phyloP scores from a whole-genome alignment of 2,797 vertebrate genomes.

The Pseudochromis fuscus region DNA sequence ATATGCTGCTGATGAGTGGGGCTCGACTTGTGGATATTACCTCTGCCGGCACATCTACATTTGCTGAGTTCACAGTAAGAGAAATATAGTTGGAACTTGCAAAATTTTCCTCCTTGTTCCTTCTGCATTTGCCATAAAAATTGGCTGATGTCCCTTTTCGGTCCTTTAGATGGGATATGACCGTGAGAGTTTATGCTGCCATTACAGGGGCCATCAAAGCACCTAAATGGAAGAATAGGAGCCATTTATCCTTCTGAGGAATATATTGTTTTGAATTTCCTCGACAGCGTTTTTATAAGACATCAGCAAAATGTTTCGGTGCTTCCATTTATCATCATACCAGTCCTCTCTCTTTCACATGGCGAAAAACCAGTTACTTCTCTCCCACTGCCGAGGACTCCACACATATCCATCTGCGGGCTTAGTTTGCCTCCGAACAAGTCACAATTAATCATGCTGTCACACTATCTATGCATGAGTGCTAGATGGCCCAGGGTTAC shows the following conservation, averaged over 20 bases:
- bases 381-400: slow-evolving; percentile 41
- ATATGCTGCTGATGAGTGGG: slow-evolving; percentile 40
- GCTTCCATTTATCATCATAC: slow-evolving; percentile 71
- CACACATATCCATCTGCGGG: slow-evolving; percentile 61
- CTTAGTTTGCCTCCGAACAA: slow-evolving; percentile 62
- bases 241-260: slow-evolving; percentile 60
- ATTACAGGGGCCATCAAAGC: slow-evolving; percentile 59
- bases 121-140: slow-evolving; percentile 51
- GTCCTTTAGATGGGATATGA: slow-evolving; percentile 58
- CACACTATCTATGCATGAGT: slow-evolving; percentile 56
- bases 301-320: slow-evolving; percentile 68
- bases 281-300: slow-evolving; percentile 57
- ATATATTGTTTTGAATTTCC: slow-evolving; percentile 66
- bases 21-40: slow-evolving; percentile 49
- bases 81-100: slow-evolving; percentile 45
- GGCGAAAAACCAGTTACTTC: slow-evolving; percentile 55
- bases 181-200: slow-evolving; percentile 61
- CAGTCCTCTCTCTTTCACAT: slow-evolving; percentile 56
- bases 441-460: slow-evolving; percentile 78
- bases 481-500: slow-evolving; percentile 46
- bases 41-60: slow-evolving; percentile 53
- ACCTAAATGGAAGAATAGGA: slow-evolving; percentile 55
- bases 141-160: slow-evolving; percentile 3
- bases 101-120: slow-evolving; percentile 34
- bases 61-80: slow-evolving; percentile 54